Conservation (phyloP, 2,888 invertebrate species). For the Geotrupes spiniger region DNA sequence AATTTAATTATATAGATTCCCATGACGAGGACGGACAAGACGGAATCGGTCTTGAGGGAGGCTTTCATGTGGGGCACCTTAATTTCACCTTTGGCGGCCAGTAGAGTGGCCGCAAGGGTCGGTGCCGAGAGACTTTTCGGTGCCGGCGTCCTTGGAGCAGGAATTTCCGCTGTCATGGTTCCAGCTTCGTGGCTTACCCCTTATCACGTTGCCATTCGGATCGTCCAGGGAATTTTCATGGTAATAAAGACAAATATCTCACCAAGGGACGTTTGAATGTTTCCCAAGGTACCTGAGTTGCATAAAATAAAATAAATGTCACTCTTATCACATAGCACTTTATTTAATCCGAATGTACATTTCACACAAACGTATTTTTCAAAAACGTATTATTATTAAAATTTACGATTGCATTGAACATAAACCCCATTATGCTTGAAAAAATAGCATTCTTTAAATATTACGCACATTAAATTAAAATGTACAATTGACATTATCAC, state of each 20-base stretch:
- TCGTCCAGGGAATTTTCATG: conserved; percentile 57
- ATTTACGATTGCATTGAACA: too few species aligned
- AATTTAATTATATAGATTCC: conserved; percentile 48
- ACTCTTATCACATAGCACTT: too few species aligned
- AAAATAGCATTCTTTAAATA: too few species aligned
- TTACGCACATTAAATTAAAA: too few species aligned
- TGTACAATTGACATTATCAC: too few species aligned
- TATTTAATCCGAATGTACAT: too few species aligned
- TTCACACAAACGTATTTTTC: too few species aligned
- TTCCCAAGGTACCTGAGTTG: too few species aligned
- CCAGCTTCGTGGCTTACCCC: conserved; percentile 60
- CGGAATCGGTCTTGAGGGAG: conserved; percentile 56
- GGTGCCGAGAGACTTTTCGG: conserved; percentile 58
- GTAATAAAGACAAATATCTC: conserved; percentile 43
- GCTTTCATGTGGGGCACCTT: conserved; percentile 60
- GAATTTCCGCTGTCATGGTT: conserved; percentile 54
- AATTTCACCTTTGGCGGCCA: conserved; percentile 56
- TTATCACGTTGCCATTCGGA: conserved; percentile 55
- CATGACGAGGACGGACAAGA: conserved; percentile 55
- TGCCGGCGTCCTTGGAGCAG: conserved; percentile 56
- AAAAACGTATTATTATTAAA: too few species aligned
- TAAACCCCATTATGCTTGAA: too few species aligned
- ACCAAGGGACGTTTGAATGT: too few species aligned
- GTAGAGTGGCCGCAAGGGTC: conserved; percentile 55
- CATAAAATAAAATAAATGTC: too few species aligned